A percentile compares a stretch with the other conserved stretches of the same genome.
Evolutionary conservation across 2,888 invertebrate genomes (phyloP).

Genomic region (Germaria angustata): DNA sequence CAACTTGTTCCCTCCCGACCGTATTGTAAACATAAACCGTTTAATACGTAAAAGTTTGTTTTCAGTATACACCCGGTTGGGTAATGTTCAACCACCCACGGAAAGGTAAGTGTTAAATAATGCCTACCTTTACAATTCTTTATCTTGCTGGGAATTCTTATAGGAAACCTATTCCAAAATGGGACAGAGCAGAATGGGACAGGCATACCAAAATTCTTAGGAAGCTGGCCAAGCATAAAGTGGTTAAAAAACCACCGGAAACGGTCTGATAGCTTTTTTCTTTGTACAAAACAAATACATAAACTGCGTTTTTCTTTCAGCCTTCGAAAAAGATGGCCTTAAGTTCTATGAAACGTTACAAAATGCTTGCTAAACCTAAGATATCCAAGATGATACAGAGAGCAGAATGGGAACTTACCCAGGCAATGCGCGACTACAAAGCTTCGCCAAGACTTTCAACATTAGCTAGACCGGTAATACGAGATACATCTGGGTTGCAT

Average conservation of each 20-base stretch:
- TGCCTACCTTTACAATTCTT: too few species aligned
- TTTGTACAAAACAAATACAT: background rate
- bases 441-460: constrained; percentile 55
- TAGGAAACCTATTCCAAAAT: constrained; percentile 70
- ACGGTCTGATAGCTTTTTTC: constrained; percentile 67
- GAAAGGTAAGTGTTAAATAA: constrained; percentile 68
- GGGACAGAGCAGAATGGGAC: constrained; percentile 71
- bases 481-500: constrained; percentile 44
- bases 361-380: constrained; percentile 71
- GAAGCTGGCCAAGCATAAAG: constrained; percentile 74
- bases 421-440: constrained; percentile 65
- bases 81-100: constrained; percentile 72
- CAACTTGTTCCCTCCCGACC: constrained; percentile 36
- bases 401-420: constrained; percentile 71
- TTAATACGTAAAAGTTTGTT: constrained; percentile 74
- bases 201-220: constrained; percentile 71
- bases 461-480: constrained; percentile 66
- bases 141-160: background rate
- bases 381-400: constrained; percentile 57
- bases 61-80: constrained; percentile 77
- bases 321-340: constrained; percentile 50
- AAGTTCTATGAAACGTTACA: constrained; percentile 69
- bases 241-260: constrained; percentile 49
- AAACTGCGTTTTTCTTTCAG: background rate
- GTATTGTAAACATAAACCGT: constrained; percentile 72